A percentile compares a stretch with the other conserved stretches of the same genome.
phyloP scores from a whole-genome alignment of 1,140 invertebrate genomes.

The Cherax destructor region DNA sequence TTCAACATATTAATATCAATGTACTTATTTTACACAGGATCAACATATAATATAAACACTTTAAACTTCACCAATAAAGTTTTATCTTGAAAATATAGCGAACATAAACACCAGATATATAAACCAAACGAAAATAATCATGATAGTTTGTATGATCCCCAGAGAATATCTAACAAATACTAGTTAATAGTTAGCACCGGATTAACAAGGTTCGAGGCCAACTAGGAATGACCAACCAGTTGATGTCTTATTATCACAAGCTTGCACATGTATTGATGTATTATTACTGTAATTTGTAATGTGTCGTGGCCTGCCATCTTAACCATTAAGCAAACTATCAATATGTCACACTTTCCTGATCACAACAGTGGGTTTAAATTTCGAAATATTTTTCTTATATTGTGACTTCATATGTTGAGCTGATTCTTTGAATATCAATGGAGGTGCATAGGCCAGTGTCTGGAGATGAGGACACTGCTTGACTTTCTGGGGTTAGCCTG shows the following conservation, averaged over 20 bases:
- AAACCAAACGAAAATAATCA: neutral
- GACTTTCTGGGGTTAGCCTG: too few species aligned
- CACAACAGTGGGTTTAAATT: neutral
- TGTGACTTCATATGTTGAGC: neutral
- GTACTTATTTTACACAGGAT: neutral
- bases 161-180: neutral
- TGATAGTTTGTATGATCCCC: neutral
- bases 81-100: neutral
- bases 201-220: conserved; percentile 3
- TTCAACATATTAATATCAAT: neutral
- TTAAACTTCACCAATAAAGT: neutral
- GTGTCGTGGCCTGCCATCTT: neutral
- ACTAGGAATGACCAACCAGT: conserved; percentile 19
- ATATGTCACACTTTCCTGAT: neutral
- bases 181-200: conserved; percentile 3
- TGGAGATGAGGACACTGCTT: too few species aligned
- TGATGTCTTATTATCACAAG: neutral
- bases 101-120: neutral
- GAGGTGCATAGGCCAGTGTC: too few species aligned
- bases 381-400: neutral
- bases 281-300: conserved; percentile 7
- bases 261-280: conserved; percentile 10
- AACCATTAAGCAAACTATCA: neutral
- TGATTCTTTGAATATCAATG: neutral
- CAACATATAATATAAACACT: neutral